Conservation (phyloP, 1,140 invertebrate genomes). For the Kradibia gibbosae region DNA sequence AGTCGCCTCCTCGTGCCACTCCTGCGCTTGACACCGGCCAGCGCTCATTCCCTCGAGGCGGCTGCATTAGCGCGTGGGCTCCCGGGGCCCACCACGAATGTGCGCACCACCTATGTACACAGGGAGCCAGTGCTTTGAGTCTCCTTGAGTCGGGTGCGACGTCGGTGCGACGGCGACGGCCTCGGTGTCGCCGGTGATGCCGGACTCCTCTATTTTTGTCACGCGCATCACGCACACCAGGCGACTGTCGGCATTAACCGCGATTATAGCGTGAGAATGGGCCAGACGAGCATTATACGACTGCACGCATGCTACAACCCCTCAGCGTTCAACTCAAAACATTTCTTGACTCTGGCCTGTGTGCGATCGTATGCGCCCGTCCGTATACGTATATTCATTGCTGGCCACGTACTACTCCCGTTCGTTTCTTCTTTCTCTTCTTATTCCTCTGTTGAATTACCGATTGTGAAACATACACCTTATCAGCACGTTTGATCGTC, state of each 20-base stretch:
- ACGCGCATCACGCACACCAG: constrained; percentile 54
- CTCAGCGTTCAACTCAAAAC: neutral
- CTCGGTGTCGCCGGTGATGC: neutral
- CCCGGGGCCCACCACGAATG: neutral
- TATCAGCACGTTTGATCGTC: constrained; percentile 17
- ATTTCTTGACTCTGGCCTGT: neutral
- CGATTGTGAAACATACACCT: constrained; percentile 8
- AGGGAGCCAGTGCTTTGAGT: constrained; percentile 28
- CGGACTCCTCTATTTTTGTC: constrained; percentile 55
- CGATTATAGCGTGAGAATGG: constrained; percentile 46
- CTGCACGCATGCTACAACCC: constrained; percentile 21
- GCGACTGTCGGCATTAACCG: constrained; percentile 21
- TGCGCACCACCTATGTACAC: constrained; percentile 17
- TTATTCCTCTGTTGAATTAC: constrained; percentile 17
- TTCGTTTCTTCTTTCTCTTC: neutral
- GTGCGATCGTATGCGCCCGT: neutral
- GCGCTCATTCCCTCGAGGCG: neutral
- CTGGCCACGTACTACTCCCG: neutral
- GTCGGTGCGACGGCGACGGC: too few species aligned
- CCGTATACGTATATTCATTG: neutral
- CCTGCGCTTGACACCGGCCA: neutral
- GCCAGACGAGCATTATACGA: constrained; percentile 15
- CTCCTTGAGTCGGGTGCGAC: constrained; percentile 7
- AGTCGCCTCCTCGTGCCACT: too few species aligned
- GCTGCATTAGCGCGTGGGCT: constrained; percentile 31